Base-by-base conservation (phyloP, 2,888 invertebrate species). In the Synanthedon vespiformis region DNA sequence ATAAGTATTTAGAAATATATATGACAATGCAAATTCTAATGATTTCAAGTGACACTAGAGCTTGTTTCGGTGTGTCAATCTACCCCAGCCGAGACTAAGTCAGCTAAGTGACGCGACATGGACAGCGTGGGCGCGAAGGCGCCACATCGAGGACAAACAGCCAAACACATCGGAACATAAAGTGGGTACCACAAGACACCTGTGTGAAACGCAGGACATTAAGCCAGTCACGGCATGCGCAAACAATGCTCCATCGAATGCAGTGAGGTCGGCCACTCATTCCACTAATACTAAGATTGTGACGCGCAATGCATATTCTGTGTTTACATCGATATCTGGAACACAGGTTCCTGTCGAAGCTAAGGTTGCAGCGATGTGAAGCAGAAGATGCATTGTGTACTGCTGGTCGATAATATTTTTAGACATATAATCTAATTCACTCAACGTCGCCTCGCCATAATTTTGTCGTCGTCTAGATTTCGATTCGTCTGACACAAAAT, bases 221-320 rank as follows among this genome's bases (percentile, higher is more conserved):
- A 82, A 84, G 80, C 80, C 81, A 81, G 80, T 77, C 74, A 76
- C 77, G 77, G 74, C 87, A 87, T 87, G 87, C 87, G 84, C 85
- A 85, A 86, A 84, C 76, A 75, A 86, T 79, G 80, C 78, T 83
- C 84, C 85, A 84, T 79, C 80, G 66, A 85, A 84, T 87, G 87
- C 86, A 81, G 87, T 86, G 86, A 83, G 62, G 83, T 84, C 85
- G 84, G 86, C 76, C 86, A 83, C 85, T 83, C 85, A 87, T 86
- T 85, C 84, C 83, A 84, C 87, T 86, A 86, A 80, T 74, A 80
- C 83, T 84, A 81, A 67, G 66, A 69, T 72, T 67, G 76, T 81
- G 77, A 74, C 76, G 73, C 75, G 74, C 77, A 80, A 83, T 80
- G 79, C 81, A 83, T 77, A 67, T 79, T 81, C 83, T 79, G 79